Base-by-base conservation (phyloP, 2,888 invertebrate genomes). In the Melanotus villosus region DNA sequence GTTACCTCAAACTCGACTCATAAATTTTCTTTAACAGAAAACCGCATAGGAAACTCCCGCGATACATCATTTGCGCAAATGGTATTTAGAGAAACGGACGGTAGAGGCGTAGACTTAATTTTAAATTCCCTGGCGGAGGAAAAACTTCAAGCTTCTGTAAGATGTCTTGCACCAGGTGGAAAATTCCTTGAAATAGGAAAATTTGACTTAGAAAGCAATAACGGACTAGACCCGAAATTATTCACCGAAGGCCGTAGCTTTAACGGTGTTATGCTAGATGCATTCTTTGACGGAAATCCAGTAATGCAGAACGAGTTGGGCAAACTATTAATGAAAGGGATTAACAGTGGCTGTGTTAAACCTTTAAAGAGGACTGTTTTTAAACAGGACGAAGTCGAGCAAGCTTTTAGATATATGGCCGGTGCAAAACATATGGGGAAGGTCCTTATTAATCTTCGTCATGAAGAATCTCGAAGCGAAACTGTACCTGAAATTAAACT, bases 91-190 rank as follows among this genome's bases (percentile, higher is more conserved):
- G 89, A 91, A 78, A 98, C 98, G 0, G 88, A 92, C 5, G 97
- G 98, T 9, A 88, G 88, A 75, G 97, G 98, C 34, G 98, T 99
- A 0, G 95, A 99, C 80, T 85, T 97, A 62, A 93, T 98, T 12
- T 85, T 96, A 6, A 99, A 99, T 84, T 97, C 97, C 0, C 85
- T 99, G 43, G 91, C 97, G 0, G 97, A 96, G 79, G 97, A 98
- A 43, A 98, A 98, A 83, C 87, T 98, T 0, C 88, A 90, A 78
- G 93, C 91, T 0, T 91, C 91, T 0, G 82, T 90, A 0, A 85
- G 90, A 1, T 92, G 91, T 74, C 81, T 92, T 7, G 89, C 87
- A 0, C 75, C 75, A 1, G 85, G 87, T 0, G 91, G 95, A 6
- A 86, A 90, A 65, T 96, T 96, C 83, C 82, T 95, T 54, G 95